Conservation (phyloP, 2,888 invertebrate genomes). For the Polydrusus pterygomalis region DNA sequence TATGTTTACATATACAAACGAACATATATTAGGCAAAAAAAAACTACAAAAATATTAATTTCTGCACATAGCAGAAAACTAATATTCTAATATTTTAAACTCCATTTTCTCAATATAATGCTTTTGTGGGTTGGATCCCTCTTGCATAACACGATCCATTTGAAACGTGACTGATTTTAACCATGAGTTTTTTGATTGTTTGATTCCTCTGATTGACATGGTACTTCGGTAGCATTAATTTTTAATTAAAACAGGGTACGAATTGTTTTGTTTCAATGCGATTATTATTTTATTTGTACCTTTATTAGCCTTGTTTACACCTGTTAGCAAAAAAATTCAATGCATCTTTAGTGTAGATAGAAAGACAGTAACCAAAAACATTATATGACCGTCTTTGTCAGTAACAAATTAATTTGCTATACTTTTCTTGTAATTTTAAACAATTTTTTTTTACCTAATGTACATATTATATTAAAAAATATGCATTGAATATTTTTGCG, state of each 20-base stretch:
- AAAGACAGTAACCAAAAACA: no score
- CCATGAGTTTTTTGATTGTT: not conserved
- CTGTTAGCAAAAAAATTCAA: constrained; percentile 10
- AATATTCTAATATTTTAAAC: no score
- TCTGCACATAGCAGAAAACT: no score
- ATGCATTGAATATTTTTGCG: constrained; percentile 17
- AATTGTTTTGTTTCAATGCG: constrained; percentile 24
- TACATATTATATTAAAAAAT: not conserved
- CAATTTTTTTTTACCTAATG: not conserved
- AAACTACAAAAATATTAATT: no score
- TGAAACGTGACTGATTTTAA: not conserved
- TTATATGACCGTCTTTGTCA: no score
- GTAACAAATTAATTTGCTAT: no score
- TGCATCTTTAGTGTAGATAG: not conserved
- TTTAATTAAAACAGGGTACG: constrained; percentile 45
- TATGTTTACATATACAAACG: no score
- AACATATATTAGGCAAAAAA: no score
- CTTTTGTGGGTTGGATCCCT: no score
- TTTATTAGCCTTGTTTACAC: not conserved
- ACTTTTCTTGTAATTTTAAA: no score
- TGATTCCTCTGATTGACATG: not conserved
- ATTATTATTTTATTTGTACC: constrained; percentile 1
- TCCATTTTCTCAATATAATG: no score
- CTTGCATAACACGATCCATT: no score
- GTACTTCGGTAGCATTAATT: constrained; percentile 16